Conservation (phyloP, 2,113 vertebrate genomes). For the Petaurus breviceps region DNA sequence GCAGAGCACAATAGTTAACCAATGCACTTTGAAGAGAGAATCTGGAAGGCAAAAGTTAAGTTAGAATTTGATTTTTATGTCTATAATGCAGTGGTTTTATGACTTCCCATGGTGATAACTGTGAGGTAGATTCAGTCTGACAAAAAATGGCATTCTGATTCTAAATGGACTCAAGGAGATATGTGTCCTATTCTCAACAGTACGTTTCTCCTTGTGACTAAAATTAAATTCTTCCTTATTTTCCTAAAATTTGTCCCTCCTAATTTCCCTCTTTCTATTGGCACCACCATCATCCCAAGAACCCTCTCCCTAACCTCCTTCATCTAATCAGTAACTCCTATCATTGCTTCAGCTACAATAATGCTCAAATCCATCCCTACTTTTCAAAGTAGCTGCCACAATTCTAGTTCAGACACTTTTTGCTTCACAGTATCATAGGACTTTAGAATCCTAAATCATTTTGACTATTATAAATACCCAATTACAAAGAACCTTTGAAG, state of each 20-base stretch:
- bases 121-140: background rate
- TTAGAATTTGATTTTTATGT: background rate
- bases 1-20: background rate
- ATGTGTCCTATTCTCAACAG: background rate
- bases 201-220: background rate
- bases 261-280: background rate
- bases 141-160: background rate
- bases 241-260: background rate
- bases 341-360: background rate
- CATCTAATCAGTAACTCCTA: background rate
- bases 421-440: background rate
- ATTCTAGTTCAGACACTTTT: background rate
- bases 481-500: background rate
- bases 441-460: background rate
- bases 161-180: background rate
- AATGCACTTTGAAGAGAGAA: constrained; percentile 4
- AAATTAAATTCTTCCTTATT: background rate
- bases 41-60: background rate
- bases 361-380: background rate
- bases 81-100: background rate
- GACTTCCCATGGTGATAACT: background rate
- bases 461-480: background rate
- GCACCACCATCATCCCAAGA: background rate
- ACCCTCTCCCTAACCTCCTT: background rate
- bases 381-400: background rate